A percentile compares a stretch with the other conserved stretches of the same genome.
Conservation (phyloP, 2,797 vertebrate genomes). For the Gymnodraco acuticeps region DNA sequence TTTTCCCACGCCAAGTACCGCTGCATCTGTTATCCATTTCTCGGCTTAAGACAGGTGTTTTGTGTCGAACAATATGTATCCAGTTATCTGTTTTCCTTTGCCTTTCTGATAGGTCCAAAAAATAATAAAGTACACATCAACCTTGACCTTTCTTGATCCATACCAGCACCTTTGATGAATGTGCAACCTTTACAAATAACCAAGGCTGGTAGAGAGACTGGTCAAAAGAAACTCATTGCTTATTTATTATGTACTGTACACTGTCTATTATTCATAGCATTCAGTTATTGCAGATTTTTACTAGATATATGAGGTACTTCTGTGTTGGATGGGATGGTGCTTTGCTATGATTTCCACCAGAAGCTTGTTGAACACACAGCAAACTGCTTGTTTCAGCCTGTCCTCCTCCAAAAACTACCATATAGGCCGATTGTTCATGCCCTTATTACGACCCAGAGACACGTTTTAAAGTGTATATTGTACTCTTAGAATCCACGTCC, state of each 20-base stretch:
- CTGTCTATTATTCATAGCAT: constrained; percentile 64
- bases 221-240: constrained; percentile 52
- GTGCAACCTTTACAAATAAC: constrained; percentile 45
- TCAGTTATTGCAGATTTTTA: constrained; percentile 48
- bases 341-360: constrained; percentile 44
- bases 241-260: constrained; percentile 61
- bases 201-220: constrained; percentile 40
- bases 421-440: too few species aligned
- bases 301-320: constrained; percentile 43
- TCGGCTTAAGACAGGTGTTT: constrained; percentile 28
- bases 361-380: constrained; percentile 45
- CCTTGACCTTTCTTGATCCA: constrained; percentile 54
- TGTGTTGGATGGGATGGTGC: constrained; percentile 17
- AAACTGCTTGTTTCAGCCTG: constrained; percentile 20
- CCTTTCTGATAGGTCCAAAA: constrained; percentile 11
- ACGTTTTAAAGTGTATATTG: too few species aligned
- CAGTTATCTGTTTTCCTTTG: constrained; percentile 44
- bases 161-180: constrained; percentile 54
- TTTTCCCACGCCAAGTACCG: constrained; percentile 5
- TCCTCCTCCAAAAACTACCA: too few species aligned
- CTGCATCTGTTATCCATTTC: constrained; percentile 36
- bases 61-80: constrained; percentile 24
- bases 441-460: too few species aligned
- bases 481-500: too few species aligned
- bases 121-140: constrained; percentile 30